phyloP scores from a whole-genome alignment of 2,113 vertebrate genomes.

The Phycodurus eques region DNA sequence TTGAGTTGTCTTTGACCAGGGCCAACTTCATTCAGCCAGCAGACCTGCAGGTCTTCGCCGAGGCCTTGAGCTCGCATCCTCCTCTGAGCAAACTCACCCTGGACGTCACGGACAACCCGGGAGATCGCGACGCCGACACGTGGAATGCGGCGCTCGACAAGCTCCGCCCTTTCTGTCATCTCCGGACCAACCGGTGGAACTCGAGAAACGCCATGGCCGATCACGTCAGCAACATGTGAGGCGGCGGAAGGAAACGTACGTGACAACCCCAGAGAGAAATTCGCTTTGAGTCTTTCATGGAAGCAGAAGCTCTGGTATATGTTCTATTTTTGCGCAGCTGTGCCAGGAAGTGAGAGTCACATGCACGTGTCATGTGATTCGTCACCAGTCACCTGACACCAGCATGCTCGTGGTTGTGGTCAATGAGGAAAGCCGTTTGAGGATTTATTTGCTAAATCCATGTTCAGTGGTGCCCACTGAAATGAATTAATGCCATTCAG shows the following conservation, averaged over 20 bases:
- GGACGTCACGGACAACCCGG: slow-evolving; percentile 83
- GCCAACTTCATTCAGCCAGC: slow-evolving; percentile 88
- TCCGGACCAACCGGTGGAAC: slow-evolving; percentile 79
- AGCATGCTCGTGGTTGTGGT: too few relatives aligned
- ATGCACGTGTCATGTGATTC: too few relatives aligned
- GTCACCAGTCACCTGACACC: too few relatives aligned
- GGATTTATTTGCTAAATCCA: too few relatives aligned
- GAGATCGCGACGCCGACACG: slow-evolving; percentile 80
- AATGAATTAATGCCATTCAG: too few relatives aligned
- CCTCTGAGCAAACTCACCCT: slow-evolving; percentile 73
- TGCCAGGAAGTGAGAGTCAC: neutral
- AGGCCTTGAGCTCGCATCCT: slow-evolving; percentile 64
- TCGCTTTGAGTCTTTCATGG: neutral
- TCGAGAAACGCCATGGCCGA: slow-evolving; percentile 84
- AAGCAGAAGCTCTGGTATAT: neutral
- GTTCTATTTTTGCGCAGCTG: too few relatives aligned
- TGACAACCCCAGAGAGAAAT: neutral
- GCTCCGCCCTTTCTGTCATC: slow-evolving; percentile 72
- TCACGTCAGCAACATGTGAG: slow-evolving; percentile 85
- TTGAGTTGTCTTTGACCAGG: slow-evolving; percentile 55
- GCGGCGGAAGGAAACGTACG: neutral
- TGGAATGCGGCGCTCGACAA: slow-evolving; percentile 75
- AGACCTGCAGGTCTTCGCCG: slow-evolving; percentile 83
- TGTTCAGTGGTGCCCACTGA: too few relatives aligned
- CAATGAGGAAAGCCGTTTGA: too few relatives aligned